Base-by-base conservation (phyloP, 2,797 vertebrate species). In the Sebastes kiyomatsui region DNA sequence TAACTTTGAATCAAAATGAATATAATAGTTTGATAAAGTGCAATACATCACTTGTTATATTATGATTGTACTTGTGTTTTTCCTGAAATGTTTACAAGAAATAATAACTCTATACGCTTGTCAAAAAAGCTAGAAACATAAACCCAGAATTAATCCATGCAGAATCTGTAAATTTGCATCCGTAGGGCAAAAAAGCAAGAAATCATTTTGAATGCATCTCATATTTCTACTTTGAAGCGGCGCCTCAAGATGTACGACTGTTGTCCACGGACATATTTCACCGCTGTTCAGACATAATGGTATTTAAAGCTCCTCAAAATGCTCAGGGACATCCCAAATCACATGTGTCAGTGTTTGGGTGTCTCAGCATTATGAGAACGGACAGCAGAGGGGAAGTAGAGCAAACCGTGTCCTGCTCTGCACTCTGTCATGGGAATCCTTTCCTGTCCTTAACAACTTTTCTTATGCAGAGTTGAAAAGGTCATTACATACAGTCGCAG, bases 351-450 rank as follows among this genome's bases (percentile, higher is more conserved):
- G 58, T 69, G 79, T 89, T 79, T 65, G 74, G 65, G 55, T 81
- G 74, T 65, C 72, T 85, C 70, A 71, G 68, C 68, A 27, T 86
- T 74, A 91, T 88, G 56, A 69, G 71, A 88, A 73, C 56, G 32
- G 89, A 90, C 85, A 91, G 90, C 77, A 74, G 30, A 85, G 86
- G 76, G 74, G 83, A 80, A 65, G 68, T 16, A 82, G 27, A 83
- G 52, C 59, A 67, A 83, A 80, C 67, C 27, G 23, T 69, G 82
- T 72, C 67, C 68, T 80, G 23, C 30, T 22, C 0, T 72, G 56
- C 18, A 11, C 22, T 74, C 59, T 59, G 69, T 82, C 22, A 64
- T 14, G 5, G 16, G 25, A 69, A 75, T 70, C 9, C 5, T 65
- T 20, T 62, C 38, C 6, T 27, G 67, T 54, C 14, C 72, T 35